Evolutionary conservation across 2,888 invertebrate species (phyloP).

Genomic region (Bimastos eiseni): DNA sequence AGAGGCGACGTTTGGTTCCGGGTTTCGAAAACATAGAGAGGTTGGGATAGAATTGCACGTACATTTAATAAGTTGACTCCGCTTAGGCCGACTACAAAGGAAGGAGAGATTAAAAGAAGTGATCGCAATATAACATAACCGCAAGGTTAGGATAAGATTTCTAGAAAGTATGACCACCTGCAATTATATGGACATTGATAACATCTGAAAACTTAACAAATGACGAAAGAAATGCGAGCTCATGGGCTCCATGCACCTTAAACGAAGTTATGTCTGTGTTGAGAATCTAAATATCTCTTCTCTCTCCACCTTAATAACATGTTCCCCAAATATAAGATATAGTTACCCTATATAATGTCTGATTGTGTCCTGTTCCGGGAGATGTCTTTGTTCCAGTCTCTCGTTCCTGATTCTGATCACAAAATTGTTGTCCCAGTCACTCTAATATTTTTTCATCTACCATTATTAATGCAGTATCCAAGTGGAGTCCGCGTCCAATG

Average conservation of each 20-base stretch:
- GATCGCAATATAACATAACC: not conserved
- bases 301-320: not conserved
- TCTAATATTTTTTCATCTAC: not conserved
- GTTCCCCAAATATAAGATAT: not conserved
- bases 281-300: not conserved
- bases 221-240: not conserved
- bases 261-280: not conserved
- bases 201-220: not conserved
- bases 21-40: too few relatives aligned
- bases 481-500: not conserved
- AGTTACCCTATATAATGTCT: not conserved
- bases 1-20: too few relatives aligned
- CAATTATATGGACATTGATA: not conserved
- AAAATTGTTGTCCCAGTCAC: not conserved
- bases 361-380: not conserved
- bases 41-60: too few relatives aligned
- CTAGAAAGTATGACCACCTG: not conserved
- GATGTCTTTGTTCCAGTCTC: not conserved
- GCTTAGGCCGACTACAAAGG: not conserved
- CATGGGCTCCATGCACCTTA: not conserved
- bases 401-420: too few relatives aligned
- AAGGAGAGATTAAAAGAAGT: not conserved
- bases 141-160: not conserved
- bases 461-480: not conserved
- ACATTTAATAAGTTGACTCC: not conserved